phyloP scores from a whole-genome alignment of 2,888 invertebrate species.

The Barypeithes pellucidus region DNA sequence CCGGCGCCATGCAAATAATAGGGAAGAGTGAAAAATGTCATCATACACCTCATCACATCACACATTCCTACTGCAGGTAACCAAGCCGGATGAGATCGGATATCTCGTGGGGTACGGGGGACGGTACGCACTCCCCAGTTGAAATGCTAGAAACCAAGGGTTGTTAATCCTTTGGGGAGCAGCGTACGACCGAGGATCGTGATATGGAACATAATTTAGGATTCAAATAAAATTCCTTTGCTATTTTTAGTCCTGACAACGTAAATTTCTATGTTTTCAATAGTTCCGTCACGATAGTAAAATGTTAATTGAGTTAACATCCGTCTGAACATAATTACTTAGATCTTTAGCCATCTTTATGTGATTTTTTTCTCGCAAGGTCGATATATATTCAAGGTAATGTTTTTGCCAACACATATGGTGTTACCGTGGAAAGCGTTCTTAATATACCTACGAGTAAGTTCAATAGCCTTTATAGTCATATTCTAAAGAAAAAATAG shows the following conservation, averaged over 20 bases:
- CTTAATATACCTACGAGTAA: background rate
- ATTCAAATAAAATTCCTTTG: background rate
- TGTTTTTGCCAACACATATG: conserved; percentile 16
- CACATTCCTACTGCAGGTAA: no score
- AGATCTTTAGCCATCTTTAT: conserved; percentile 14
- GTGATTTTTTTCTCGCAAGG: conserved; percentile 40
- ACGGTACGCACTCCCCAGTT: no score
- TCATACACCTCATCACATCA: no score
- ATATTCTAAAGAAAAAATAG: background rate
- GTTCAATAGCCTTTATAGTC: background rate
- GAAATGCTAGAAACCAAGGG: no score
- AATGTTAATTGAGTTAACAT: conserved; percentile 51
- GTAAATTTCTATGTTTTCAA: conserved; percentile 26
- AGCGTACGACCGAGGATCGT: no score
- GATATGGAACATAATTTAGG: no score
- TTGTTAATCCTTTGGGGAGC: no score
- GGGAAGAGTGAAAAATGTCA: no score
- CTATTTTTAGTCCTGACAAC: conserved; percentile 23
- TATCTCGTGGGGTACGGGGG: no score
- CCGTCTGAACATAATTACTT: conserved; percentile 49
- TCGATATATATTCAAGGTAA: conserved; percentile 44
- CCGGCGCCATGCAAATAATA: no score
- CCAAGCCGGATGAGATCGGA: no score
- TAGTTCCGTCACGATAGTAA: conserved; percentile 43
- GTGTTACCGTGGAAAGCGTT: conserved; percentile 1